Evolutionary conservation across 2,888 invertebrate species (phyloP).

Genomic region (Eueremaeus valkanovi): DNA sequence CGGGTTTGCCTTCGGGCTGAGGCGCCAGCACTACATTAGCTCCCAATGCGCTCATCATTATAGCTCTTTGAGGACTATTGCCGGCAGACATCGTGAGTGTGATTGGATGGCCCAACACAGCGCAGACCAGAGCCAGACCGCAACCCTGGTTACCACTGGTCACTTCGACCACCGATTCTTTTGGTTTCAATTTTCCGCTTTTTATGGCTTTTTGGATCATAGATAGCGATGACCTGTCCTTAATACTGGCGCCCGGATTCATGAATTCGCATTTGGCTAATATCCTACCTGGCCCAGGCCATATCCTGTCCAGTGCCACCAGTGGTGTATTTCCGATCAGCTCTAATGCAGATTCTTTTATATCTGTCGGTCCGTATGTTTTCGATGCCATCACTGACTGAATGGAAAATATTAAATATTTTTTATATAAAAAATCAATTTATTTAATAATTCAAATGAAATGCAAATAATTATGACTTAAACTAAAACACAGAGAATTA

Average conservation of each 20-base stretch:
- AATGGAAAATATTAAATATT: neutral
- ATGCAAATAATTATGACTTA: too few species aligned
- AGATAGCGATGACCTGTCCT: constrained; percentile 50
- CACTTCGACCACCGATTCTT: constrained; percentile 41
- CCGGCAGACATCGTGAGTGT: constrained; percentile 51
- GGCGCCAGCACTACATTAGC: constrained; percentile 50
- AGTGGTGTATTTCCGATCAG: constrained; percentile 44
- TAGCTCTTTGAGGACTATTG: constrained; percentile 50
- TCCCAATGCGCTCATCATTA: constrained; percentile 50
- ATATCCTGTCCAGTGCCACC: constrained; percentile 41
- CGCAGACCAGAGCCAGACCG: constrained; percentile 50
- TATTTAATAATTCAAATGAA: too few species aligned
- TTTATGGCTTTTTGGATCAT: constrained; percentile 48
- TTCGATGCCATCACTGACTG: neutral
- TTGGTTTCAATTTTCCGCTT: constrained; percentile 37
- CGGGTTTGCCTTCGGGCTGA: constrained; percentile 46
- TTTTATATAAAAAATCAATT: too few species aligned
- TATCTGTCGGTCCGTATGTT: constrained; percentile 36
- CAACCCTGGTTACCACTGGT: constrained; percentile 50
- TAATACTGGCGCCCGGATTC: constrained; percentile 50
- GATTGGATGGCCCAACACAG: constrained; percentile 49
- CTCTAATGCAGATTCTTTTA: constrained; percentile 38
- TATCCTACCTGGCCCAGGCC: constrained; percentile 42
- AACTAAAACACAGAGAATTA: too few species aligned
- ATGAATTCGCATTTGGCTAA: constrained; percentile 50